These are phyloP conservation scores for Leptinotarsa undecemlineata DNA, from an alignment of 1,140 invertebrate genomes.

Conservation along the genomic window DNA sequence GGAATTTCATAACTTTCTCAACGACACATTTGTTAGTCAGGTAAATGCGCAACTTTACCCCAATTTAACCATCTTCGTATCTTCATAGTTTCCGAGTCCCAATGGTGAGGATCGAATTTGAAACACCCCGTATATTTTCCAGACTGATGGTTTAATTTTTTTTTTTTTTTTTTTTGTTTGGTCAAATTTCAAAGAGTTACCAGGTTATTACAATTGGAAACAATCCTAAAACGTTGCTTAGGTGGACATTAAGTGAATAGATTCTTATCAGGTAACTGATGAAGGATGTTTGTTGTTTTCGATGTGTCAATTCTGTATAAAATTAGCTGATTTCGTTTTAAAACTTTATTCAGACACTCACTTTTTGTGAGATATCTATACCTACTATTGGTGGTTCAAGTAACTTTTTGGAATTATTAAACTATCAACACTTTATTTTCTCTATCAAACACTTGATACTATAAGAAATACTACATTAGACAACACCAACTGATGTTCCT, in stretches of 20 bases:
- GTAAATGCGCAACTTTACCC: no score
- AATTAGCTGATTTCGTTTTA: not conserved
- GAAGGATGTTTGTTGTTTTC: not conserved
- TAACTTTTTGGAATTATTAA: not conserved
- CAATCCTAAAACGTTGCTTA: not conserved
- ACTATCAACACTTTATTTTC: conserved; percentile 1
- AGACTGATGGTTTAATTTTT: not conserved
- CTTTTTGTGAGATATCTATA: not conserved
- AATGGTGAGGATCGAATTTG: no score
- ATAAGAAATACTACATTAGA: no score
- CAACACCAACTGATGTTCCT: no score
- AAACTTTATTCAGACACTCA: not conserved
- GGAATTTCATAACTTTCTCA: no score
- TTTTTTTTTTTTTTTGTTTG: not conserved
- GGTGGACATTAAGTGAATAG: not conserved
- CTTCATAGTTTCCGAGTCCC: no score
- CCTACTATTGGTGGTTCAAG: not conserved
- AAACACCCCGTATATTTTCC: not conserved
- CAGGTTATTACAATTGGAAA: not conserved
- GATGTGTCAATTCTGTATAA: not conserved
- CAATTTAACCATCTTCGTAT: no score
- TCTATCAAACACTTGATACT: not conserved
- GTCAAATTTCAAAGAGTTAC: not conserved
- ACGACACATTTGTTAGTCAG: no score
- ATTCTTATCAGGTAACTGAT: conserved; percentile 2